Evolutionary conservation across 2,797 vertebrate species (phyloP), one percentile per base, ranked within the genome.

Genomic region (Garrulus glandarius): DNA sequence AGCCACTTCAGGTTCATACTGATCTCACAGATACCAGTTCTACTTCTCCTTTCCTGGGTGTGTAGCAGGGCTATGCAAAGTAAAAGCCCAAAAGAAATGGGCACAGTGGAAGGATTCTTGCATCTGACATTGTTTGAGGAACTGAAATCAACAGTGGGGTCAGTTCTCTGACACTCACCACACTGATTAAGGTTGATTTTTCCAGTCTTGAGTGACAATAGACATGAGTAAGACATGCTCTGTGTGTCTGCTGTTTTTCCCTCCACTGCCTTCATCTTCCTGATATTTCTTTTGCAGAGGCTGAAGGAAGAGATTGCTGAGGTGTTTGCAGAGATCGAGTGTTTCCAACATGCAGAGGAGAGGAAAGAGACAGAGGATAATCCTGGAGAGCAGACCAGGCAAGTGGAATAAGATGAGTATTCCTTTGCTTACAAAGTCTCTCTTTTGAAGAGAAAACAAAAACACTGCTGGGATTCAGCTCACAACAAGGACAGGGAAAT

Each of bases 271-370:
- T 86, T 77, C 37, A 92, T 57, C 27, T 8, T 26, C 15, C 32
- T 16, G 52, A 4, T 64, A 65, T 29, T 83, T 88, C 36, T 72
- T 90, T 59, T 89, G 24, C 95, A 98, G 98, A 98, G 93, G 57
- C 92, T 98, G 81, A 98, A 98, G 81, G 97, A 98, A 7, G 95
- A 98, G 79, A 98, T 98, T 17, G 97, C 97, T 32, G 92, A 97
- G 43, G 97, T 98, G 68, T 97, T 98, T 69, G 96, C 97, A 30
- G 97, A 98, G 82, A 98, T 98, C 1, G 98, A 98, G 76, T 15
- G 90, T 91, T 98, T 98, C 37, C 97, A 98, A 85, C 92, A 47
- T 10, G 34, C 61, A 12, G 92, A 98, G 34, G 96, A 98, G 71
- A 97, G 95, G 93, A 97, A 92, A 97, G 97, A 70, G 60, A 21